Evolutionary conservation across 2,888 invertebrate species (phyloP), one percentile per base, ranked within the genome.

Genomic region (Harmothoe impar): DNA sequence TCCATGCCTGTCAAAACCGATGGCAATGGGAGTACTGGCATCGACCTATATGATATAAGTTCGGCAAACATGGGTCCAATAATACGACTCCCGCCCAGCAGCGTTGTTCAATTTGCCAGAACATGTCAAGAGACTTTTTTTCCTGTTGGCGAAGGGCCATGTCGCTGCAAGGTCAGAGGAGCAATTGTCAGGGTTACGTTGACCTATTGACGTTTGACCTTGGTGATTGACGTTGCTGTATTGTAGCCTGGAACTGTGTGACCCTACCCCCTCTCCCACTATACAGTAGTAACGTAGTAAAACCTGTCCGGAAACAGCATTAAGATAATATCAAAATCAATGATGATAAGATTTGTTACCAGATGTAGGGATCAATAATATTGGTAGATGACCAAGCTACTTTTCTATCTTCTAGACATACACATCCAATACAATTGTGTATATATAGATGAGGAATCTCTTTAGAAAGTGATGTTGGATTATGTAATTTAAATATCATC

Each of bases 121-220:
- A 62, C 62, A 62, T 20, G 23, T n/a, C n/a, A 62, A 15, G n/a
- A n/a, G 62, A 62, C 62, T 62, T 62, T n/a, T 52, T n/a, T 15
- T 15, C 62, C 62, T 20, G 0, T 15, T 62, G 62, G 23, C 77
- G 17, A 77, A 77, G 29, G 77, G 77, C 31, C 77, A 77, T 31
- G 25, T 31, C 77, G 31, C 25, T 31, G 5, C 77, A 77, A 77
- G 77, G 77, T 77, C 77, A 77, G 3, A 25, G 17, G 31, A 5
- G n/a, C 77, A 77, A 77, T 77, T 31, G 77, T 77, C 77, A 77
- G 25, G 77, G 77, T 77, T 25, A 77, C 77, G 29, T 15, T 31
- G 77, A 31, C 77, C 25, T 77, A 31, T 77, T 77, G 77, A 77
- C 77, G 5, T 29, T 29, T 25, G 77, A 25, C 29, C 77, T 77